Evolutionary conservation across 2,113 vertebrate species (phyloP).

Genomic region (Pontoporia blainvillei): DNA sequence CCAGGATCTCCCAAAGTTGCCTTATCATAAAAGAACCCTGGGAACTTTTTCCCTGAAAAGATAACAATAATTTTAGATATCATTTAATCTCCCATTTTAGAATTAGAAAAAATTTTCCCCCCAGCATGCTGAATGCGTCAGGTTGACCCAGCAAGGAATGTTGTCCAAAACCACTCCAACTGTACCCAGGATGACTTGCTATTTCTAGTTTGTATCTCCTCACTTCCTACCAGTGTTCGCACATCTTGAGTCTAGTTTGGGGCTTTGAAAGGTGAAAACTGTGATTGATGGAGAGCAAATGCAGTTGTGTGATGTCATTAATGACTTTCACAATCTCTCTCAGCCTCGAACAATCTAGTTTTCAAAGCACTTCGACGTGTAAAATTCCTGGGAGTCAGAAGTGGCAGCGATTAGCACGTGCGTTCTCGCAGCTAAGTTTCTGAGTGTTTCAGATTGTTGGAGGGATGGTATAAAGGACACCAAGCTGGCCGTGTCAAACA

Average conservation of each 20-base stretch:
- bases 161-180: not conserved
- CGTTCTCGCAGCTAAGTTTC: not conserved
- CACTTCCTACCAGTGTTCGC: not conserved
- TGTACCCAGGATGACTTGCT: not conserved
- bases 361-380: not conserved
- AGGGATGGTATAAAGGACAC: not conserved
- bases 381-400: not conserved
- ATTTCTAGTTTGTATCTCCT: not conserved
- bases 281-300: not conserved
- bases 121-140: not conserved
- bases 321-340: not conserved
- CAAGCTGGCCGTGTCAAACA: not conserved
- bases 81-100: not conserved
- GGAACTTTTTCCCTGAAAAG: not conserved
- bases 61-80: not conserved
- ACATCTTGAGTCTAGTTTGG: not conserved
- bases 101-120: not conserved
- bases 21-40: not conserved
- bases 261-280: not conserved
- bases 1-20: not conserved
- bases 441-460: not conserved
- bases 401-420: not conserved
- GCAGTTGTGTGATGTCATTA: not conserved
- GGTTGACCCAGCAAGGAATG: not conserved
- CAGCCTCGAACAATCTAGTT: not conserved